Evolutionary conservation across 1,140 invertebrate species (phyloP), one percentile per base, ranked within the genome.

Genomic region (Thalassaphorura encarpata): DNA sequence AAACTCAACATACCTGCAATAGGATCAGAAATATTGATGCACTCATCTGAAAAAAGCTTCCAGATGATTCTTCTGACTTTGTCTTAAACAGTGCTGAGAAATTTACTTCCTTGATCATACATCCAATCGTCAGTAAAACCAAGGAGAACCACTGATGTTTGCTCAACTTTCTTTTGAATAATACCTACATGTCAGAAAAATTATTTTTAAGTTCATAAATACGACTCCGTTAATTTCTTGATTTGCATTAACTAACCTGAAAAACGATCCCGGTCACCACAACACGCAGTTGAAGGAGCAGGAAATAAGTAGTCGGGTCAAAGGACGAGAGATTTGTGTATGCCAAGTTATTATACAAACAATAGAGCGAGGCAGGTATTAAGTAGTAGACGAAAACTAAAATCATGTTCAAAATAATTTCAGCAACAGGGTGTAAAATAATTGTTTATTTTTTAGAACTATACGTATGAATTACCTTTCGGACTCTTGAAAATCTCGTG

Each of bases 291-390:
- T 97, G 92, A 6, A 97, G 74, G n/a, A 96, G 73, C 24, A 96
- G 73, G 71, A 87, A 94, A 68, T 97, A 96, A 8, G 91, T 93
- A 8, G 92, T 95, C 5, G 92, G 91, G 71, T 96, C 92, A 75
- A 93, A 96, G 23, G 78, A 80, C 19, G 85, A 82, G 58, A 97
- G 74, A 75, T 95, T 96, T 21, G 88, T 77, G 74, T 94, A 97
- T 13, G 89, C 81, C 63, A 97, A 76, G 75, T 96, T 96, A 69
- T 97, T 97, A 73, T 97, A 97, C 3, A 96, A 73, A 68, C 89
- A 94, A 70, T 97, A 97, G 27, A 96, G 73, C 63, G 86, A 78
- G 5, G 91, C 84, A 41, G 92, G 92, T 52, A 96, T 80, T 73
- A 93, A 85, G 68, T 97, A 97, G 19, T 91, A 69, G n/a, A 80